phyloP scores from a whole-genome alignment of 1,140 invertebrate genomes.

The Eulimnadia texana region DNA sequence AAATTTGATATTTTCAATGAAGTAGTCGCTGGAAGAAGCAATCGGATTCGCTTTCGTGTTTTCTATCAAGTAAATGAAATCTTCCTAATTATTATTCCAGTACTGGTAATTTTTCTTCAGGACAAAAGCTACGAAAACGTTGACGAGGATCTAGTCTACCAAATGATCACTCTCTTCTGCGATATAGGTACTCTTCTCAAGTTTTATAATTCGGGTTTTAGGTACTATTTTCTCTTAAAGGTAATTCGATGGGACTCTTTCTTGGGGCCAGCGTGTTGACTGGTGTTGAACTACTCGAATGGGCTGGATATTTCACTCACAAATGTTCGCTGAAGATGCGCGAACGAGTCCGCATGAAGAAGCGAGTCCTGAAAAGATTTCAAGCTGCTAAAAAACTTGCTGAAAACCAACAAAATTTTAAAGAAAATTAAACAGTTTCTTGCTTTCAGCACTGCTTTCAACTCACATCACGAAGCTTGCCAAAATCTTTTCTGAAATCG shows the following conservation, averaged over 20 bases:
- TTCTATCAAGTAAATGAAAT: conserved; percentile 9
- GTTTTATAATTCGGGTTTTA: neutral
- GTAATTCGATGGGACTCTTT: conserved; percentile 9
- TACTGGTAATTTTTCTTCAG: neutral
- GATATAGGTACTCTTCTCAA: conserved; percentile 3
- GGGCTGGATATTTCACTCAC: neutral
- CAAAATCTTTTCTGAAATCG: too few species aligned
- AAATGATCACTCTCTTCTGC: conserved; percentile 10
- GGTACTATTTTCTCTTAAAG: too few species aligned
- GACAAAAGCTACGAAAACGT: conserved; percentile 6
- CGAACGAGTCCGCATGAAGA: neutral
- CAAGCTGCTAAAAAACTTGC: neutral
- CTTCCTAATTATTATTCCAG: neutral
- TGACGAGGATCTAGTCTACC: conserved; percentile 2
- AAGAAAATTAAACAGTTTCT: too few species aligned
- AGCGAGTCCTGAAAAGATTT: neutral
- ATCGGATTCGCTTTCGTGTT: conserved; percentile 2
- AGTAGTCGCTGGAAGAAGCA: neutral
- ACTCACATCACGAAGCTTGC: too few species aligned
- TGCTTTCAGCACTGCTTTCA: too few species aligned
- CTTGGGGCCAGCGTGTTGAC: conserved; percentile 12
- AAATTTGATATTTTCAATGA: conserved; percentile 2
- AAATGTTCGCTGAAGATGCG: neutral
- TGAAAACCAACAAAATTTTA: too few species aligned
- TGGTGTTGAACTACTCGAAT: conserved; percentile 6